phyloP scores from a whole-genome alignment of 2,113 vertebrate species.

The Climacteris rufus region DNA sequence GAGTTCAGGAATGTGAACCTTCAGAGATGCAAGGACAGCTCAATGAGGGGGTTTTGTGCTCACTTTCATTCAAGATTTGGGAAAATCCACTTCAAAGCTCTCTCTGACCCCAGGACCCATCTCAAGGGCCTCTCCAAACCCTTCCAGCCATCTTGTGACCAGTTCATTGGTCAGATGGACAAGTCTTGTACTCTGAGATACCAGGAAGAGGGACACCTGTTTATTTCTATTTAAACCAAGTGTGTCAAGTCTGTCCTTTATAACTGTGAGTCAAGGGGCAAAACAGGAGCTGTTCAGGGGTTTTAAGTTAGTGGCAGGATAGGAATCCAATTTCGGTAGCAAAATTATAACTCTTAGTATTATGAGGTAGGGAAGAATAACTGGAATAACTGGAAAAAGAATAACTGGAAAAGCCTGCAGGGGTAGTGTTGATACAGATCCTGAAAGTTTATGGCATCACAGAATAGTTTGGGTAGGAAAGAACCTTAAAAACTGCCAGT shows the following conservation, averaged over 20 bases:
- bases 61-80: not conserved
- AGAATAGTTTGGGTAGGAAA: not conserved
- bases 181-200: not conserved
- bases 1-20: not conserved
- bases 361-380: not conserved
- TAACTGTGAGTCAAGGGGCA: not conserved
- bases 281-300: not conserved
- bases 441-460: not conserved
- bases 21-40: not conserved
- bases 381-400: not conserved
- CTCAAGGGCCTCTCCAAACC: not conserved
- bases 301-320: not conserved
- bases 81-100: not conserved
- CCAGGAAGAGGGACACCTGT: not conserved
- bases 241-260: accelerated
- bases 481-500: not conserved
- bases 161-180: not conserved
- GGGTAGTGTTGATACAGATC: not conserved
- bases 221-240: not conserved
- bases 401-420: not conserved
- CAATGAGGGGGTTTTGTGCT: not conserved
- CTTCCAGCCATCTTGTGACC: not conserved
- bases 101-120: not conserved
- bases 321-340: not conserved
- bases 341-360: not conserved